Evolutionary conservation across 2,113 vertebrate species (phyloP).

Genomic region (Oryzias woworae): DNA sequence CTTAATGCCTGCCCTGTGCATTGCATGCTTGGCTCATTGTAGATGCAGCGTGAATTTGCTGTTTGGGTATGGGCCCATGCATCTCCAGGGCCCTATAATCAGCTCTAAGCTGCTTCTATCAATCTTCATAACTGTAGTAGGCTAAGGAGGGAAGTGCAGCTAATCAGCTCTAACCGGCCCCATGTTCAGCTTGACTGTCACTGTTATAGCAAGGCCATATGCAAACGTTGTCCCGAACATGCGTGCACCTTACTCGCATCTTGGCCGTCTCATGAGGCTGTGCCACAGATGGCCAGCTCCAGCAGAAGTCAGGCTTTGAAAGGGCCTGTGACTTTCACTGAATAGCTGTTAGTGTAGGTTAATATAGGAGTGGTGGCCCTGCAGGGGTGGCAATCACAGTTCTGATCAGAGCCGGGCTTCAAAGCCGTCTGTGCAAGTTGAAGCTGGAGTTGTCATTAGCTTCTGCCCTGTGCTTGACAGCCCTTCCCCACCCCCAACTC

Average conservation of each 20-base stretch:
- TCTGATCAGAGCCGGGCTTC: slow-evolving; percentile 69
- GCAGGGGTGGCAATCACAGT: slow-evolving; percentile 68
- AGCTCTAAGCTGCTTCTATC: slow-evolving; percentile 77
- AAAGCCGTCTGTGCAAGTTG: slow-evolving; percentile 68
- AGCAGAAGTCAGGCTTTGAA: slow-evolving; percentile 46
- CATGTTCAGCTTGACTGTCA: slow-evolving; percentile 64
- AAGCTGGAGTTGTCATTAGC: slow-evolving; percentile 74
- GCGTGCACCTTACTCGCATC: slow-evolving; percentile 34
- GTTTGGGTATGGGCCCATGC: slow-evolving; percentile 70
- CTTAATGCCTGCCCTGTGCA: slow-evolving; percentile 64
- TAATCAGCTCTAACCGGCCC: slow-evolving; percentile 74
- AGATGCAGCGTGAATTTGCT: slow-evolving; percentile 68
- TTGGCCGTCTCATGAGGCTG: slow-evolving; percentile 35
- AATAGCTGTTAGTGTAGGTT: slow-evolving; percentile 71
- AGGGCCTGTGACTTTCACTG: slow-evolving; percentile 64
- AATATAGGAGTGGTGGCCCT: slow-evolving; percentile 69
- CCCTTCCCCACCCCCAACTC: slow-evolving; percentile 46
- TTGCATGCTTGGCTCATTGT: slow-evolving; percentile 66
- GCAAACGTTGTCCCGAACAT: slow-evolving; percentile 55
- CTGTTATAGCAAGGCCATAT: slow-evolving; percentile 57
- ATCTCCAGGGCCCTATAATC: slow-evolving; percentile 74
- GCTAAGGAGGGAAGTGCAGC: slow-evolving; percentile 69
- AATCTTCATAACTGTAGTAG: slow-evolving; percentile 76
- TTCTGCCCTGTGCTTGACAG: slow-evolving; percentile 69
- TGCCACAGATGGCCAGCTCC: slow-evolving; percentile 51